These are phyloP conservation scores for Rotaria socialis DNA, from an alignment of 2,888 invertebrate genomes.

Conservation along the genomic window DNA sequence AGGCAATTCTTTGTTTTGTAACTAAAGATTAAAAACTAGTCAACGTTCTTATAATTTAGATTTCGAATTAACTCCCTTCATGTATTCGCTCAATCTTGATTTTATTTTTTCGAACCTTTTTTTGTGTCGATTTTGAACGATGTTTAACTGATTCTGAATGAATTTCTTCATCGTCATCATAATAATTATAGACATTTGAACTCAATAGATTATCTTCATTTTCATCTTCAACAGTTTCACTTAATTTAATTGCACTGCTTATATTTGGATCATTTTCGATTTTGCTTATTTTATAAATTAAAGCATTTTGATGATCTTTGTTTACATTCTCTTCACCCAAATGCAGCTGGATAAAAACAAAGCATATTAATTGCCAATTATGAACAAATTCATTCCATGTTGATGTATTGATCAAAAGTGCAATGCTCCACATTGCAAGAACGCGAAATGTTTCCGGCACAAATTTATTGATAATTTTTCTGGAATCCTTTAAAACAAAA, in stretches of 20 bases:
- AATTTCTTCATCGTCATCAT: not conserved
- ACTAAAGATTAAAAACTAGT: too few species aligned
- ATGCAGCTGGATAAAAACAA: not conserved
- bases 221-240: not conserved
- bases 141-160: not conserved
- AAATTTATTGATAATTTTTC: not conserved
- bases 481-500: not conserved
- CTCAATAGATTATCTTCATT: not conserved
- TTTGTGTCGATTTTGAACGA: not conserved
- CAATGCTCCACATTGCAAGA: not conserved
- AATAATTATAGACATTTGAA: not conserved
- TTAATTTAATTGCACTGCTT: not conserved
- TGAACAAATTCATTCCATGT: not conserved
- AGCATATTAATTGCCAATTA: not conserved
- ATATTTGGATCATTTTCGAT: not conserved
- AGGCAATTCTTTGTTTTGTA: too few species aligned
- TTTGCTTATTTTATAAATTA: not conserved
- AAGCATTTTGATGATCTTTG: not conserved
- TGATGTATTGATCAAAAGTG: not conserved
- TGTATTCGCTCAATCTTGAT: not conserved
- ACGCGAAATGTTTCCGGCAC: not conserved
- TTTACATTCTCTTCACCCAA: not conserved
- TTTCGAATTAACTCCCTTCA: not conserved
- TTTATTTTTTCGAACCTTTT: not conserved
- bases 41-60: too few species aligned